phyloP scores from a whole-genome alignment of 2,888 invertebrate species.

The Lottia scabra region DNA sequence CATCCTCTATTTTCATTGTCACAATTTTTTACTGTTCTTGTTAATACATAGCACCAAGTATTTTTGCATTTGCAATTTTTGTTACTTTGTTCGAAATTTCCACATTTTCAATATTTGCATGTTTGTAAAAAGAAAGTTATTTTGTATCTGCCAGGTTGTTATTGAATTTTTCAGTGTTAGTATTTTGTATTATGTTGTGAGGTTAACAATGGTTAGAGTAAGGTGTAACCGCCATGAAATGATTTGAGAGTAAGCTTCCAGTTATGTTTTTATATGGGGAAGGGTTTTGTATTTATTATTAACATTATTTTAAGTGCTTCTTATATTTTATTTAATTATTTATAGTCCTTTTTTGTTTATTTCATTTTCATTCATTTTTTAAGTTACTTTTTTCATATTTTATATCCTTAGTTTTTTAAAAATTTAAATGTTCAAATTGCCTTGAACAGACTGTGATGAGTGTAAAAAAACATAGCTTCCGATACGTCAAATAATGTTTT shows the following conservation, averaged over 20 bases:
- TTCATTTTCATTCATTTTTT: constrained; percentile 11
- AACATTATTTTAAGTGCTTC: not conserved
- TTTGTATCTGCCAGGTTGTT: not conserved
- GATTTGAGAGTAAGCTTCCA: constrained; percentile 20
- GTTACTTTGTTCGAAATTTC: constrained; percentile 22
- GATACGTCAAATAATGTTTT: not conserved
- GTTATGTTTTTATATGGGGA: constrained; percentile 17
- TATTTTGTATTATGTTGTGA: constrained; percentile 23
- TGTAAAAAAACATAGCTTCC: not conserved
- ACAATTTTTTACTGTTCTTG: not conserved
- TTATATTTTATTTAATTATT: constrained; percentile 1
- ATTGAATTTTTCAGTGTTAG: constrained; percentile 21
- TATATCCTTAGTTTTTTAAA: constrained; percentile 15
- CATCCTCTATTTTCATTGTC: constrained; percentile 1
- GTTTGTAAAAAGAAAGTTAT: constrained; percentile 12
- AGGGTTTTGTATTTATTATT: constrained; percentile 14
- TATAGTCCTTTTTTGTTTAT: constrained; percentile 1
- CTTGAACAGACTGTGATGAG: constrained; percentile 2
- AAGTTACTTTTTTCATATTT: constrained; percentile 12
- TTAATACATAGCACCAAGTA: constrained; percentile 4
- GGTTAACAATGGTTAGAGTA: constrained; percentile 9
- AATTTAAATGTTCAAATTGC: constrained; percentile 26
- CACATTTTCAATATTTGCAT: constrained; percentile 26
- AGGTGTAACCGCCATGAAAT: constrained; percentile 10
- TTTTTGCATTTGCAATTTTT: constrained; percentile 24